Conservation (phyloP, 2,888 invertebrate genomes). For the Ecdyonurus torrentis region DNA sequence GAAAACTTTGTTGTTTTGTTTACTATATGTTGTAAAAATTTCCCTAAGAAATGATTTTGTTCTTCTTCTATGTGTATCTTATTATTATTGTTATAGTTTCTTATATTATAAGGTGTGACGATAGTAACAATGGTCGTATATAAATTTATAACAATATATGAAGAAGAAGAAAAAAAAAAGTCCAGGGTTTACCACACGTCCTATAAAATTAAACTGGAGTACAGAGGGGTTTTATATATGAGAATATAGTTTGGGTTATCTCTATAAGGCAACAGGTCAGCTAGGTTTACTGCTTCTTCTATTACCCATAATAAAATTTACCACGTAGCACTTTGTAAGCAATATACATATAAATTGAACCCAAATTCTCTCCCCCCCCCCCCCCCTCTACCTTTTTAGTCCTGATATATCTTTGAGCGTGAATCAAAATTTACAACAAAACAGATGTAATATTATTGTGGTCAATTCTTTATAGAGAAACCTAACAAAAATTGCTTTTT, state of each 20-base stretch:
- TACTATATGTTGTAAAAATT: neutral
- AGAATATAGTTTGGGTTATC: neutral
- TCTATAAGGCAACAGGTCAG: neutral
- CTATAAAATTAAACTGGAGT: neutral
- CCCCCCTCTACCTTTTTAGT: too few relatives aligned
- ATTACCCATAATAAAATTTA: constrained; percentile 2
- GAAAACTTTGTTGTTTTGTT: neutral
- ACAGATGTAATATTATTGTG: too few relatives aligned
- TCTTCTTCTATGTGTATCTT: neutral
- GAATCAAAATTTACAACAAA: too few relatives aligned
- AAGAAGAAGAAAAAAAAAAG: too few relatives aligned
- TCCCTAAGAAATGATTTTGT: neutral
- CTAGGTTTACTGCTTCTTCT: constrained; percentile 1
- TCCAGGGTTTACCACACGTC: neutral
- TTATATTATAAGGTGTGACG: neutral
- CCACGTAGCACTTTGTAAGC: too few relatives aligned
- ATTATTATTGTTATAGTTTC: neutral
- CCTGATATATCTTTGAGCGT: too few relatives aligned
- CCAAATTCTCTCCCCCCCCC: too few relatives aligned
- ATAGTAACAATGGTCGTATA: neutral
- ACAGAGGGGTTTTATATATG: neutral
- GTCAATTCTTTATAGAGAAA: neutral
- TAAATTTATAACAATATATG: neutral
- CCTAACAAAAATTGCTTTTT: too few relatives aligned
- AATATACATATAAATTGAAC: too few relatives aligned